Conservation (phyloP, 2,888 invertebrate species). For the Latrodectus hesperus region DNA sequence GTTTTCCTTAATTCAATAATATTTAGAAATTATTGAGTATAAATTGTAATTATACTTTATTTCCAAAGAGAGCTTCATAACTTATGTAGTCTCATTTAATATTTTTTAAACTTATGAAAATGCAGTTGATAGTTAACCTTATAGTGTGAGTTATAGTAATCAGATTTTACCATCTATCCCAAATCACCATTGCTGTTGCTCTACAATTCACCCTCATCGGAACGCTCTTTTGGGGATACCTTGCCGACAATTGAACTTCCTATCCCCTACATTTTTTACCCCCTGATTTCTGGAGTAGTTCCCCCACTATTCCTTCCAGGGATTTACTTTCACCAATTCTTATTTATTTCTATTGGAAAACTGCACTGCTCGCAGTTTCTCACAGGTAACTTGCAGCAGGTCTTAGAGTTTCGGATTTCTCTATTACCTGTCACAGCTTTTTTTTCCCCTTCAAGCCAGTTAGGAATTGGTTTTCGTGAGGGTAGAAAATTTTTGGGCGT, state of each 20-base stretch:
- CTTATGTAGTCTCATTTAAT: too few relatives aligned
- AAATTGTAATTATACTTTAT: too few relatives aligned
- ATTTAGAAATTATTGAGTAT: too few relatives aligned
- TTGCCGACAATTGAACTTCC: conserved; percentile 34
- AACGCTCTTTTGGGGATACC: conserved; percentile 37
- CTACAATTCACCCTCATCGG: conserved; percentile 47
- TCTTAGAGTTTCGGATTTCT: conserved; percentile 18
- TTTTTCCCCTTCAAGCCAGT: not conserved
- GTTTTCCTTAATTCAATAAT: too few relatives aligned
- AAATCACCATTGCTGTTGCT: conserved; percentile 16
- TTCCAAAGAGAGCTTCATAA: too few relatives aligned
- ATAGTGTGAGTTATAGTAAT: not conserved
- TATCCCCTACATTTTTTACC: conserved; percentile 6
- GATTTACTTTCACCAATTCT: not conserved
- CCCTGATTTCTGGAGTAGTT: conserved; percentile 1
- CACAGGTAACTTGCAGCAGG: not conserved
- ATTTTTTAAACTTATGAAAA: too few relatives aligned
- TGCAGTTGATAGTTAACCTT: too few relatives aligned
- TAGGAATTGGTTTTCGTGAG: not conserved
- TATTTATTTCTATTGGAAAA: conserved; percentile 9
- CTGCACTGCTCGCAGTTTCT: conserved; percentile 7
- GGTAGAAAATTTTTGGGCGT: not conserved
- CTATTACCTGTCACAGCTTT: conserved; percentile 7
- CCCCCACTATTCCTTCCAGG: not conserved
- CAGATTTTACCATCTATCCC: conserved; percentile 17